phyloP scores from a whole-genome alignment of 1,140 invertebrate genomes.

The Drosophila ogumai region DNA sequence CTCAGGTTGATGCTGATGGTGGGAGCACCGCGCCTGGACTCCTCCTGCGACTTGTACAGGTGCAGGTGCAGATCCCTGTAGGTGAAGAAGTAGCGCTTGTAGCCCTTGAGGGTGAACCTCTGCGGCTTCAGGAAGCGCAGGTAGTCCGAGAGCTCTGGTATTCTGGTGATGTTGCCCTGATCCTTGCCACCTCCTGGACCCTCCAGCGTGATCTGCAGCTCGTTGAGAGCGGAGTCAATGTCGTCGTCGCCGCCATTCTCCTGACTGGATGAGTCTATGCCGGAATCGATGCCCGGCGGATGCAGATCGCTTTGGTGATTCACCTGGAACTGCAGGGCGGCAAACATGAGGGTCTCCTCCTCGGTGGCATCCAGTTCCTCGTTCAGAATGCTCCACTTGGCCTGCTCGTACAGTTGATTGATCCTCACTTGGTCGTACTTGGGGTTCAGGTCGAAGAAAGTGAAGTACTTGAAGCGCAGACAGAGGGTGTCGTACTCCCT shows the following conservation, averaged over 20 bases:
- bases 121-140: conserved; percentile 95
- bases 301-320: conserved; percentile 93
- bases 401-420: conserved; percentile 99
- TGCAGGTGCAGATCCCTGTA: conserved; percentile 91
- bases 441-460: conserved; percentile 97
- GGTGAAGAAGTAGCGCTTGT: conserved; percentile 95
- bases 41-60: conserved; percentile 87
- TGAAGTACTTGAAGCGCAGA: conserved; percentile 95
- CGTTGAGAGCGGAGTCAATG: conserved; percentile 95
- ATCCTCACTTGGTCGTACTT: conserved; percentile 98
- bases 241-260: conserved; percentile 86
- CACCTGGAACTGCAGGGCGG: conserved; percentile 98
- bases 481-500: conserved; percentile 96
- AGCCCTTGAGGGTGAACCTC: conserved; percentile 94
- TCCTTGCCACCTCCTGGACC: conserved; percentile 87
- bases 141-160: conserved; percentile 95
- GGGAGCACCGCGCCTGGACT: conserved; percentile 87
- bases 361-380: conserved; percentile 99
- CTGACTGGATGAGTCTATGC: conserved; percentile 65
- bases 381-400: conserved; percentile 98
- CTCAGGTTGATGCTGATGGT: conserved; percentile 90
- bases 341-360: conserved; percentile 99
- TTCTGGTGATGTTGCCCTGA: conserved; percentile 92
- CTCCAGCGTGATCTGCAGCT: conserved; percentile 94
- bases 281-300: conserved; percentile 86